These are phyloP conservation scores for Anastrepha ludens DNA, from an alignment of 1,140 invertebrate genomes.

Conservation along the genomic window DNA sequence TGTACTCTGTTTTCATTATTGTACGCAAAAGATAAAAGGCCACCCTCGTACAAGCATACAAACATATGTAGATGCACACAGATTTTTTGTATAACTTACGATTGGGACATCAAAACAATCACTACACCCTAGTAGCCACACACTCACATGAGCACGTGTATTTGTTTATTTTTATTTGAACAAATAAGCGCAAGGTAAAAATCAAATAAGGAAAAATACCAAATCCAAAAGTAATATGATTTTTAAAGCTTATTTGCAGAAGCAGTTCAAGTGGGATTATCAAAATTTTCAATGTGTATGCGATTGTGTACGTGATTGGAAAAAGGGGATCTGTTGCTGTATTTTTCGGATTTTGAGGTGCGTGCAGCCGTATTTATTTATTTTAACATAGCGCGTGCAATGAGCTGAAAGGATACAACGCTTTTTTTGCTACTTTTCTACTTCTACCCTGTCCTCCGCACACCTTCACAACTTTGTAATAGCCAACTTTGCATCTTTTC, in stretches of 20 bases:
- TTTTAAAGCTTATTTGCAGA: constrained; percentile 49
- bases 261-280: constrained; percentile 48
- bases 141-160: background rate
- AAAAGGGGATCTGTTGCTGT: constrained; percentile 27
- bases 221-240: constrained; percentile 51
- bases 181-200: constrained; percentile 39
- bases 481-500: background rate
- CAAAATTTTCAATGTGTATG: constrained; percentile 38
- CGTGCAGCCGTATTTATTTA: background rate
- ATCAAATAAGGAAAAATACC: constrained; percentile 26
- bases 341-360: background rate
- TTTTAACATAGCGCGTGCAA: background rate
- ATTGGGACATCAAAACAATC: too few species aligned
- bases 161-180: constrained; percentile 13
- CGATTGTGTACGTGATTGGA: background rate
- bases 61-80: too few species aligned
- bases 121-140: too few species aligned
- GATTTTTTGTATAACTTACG: too few species aligned
- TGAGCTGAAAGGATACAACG: background rate
- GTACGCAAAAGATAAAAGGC: too few species aligned
- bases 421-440: background rate
- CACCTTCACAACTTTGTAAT: background rate
- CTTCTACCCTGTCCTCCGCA: background rate
- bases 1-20: too few species aligned
- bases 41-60: too few species aligned